Evolutionary conservation across 2,113 vertebrate species (phyloP).

Genomic region (Silurus asotus): DNA sequence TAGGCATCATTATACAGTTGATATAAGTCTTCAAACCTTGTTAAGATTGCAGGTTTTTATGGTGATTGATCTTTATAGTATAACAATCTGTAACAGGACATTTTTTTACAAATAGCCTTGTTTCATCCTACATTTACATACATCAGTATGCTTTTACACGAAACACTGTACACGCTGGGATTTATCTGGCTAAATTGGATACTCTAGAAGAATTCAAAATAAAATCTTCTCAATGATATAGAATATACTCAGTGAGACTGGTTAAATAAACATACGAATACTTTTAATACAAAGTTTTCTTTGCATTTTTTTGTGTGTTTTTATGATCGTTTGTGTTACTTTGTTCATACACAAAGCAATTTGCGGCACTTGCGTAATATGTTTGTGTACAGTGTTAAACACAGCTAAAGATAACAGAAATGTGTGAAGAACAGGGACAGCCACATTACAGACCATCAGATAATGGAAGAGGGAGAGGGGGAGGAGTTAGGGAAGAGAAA

Average conservation of each 20-base stretch:
- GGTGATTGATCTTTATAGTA: neutral
- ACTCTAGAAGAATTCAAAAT: neutral
- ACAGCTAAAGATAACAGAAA: slow-evolving; percentile 65
- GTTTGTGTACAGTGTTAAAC: slow-evolving; percentile 23
- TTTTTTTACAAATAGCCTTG: neutral
- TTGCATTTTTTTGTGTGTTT: slow-evolving; percentile 1
- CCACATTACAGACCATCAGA: slow-evolving; percentile 42
- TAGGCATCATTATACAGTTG: neutral
- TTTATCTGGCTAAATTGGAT: neutral
- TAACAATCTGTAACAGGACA: neutral
- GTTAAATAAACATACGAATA: neutral
- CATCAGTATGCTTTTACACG: neutral
- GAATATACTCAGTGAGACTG: neutral
- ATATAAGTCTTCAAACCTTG: neutral
- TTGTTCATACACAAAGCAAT: slow-evolving; percentile 10
- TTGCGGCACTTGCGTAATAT: slow-evolving; percentile 39
- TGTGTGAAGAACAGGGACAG: slow-evolving; percentile 41
- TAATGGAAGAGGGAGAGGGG: slow-evolving; percentile 32
- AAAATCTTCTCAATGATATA: neutral
- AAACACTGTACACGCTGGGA: neutral
- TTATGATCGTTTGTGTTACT: slow-evolving; percentile 10
- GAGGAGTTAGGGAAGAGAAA: neutral
- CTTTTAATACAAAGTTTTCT: neutral
- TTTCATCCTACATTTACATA: neutral
- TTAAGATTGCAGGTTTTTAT: neutral